These are phyloP conservation scores for Anarhynchus alexandrinus DNA, from an alignment of 2,113 vertebrate species.

Conservation along the genomic window DNA sequence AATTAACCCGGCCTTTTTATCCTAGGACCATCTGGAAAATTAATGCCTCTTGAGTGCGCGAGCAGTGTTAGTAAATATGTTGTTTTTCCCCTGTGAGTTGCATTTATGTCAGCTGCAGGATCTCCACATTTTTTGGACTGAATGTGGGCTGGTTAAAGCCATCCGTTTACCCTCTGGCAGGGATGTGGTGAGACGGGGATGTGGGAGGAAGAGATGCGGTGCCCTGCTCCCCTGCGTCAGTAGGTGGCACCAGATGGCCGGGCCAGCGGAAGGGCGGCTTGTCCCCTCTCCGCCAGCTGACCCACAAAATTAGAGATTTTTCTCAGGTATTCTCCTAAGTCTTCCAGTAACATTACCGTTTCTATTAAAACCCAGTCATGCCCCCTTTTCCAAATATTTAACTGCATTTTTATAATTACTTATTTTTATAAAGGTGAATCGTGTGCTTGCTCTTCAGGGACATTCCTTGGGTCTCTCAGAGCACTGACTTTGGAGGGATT, in stretches of 20 bases:
- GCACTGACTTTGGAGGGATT: neutral
- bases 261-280: too few species aligned
- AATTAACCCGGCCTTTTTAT: neutral
- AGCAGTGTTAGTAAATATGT: too few species aligned
- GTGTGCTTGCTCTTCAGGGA: neutral
- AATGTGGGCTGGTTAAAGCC: neutral
- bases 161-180: fast-evolving
- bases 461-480: neutral
- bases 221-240: neutral
- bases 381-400: neutral
- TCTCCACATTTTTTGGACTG: fast-evolving
- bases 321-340: neutral
- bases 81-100: neutral
- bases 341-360: too few species aligned
- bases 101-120: neutral
- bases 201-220: neutral
- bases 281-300: neutral
- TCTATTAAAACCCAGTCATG: too few species aligned
- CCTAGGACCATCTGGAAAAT: neutral
- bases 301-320: neutral
- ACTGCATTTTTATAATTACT: neutral
- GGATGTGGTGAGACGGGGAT: neutral
- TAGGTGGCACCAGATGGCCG: conserved; percentile 65
- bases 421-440: neutral
- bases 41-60: neutral